Evolutionary conservation across 2,888 invertebrate genomes (phyloP), one percentile per base, ranked within the genome.

Genomic region (Philereme transversata): DNA sequence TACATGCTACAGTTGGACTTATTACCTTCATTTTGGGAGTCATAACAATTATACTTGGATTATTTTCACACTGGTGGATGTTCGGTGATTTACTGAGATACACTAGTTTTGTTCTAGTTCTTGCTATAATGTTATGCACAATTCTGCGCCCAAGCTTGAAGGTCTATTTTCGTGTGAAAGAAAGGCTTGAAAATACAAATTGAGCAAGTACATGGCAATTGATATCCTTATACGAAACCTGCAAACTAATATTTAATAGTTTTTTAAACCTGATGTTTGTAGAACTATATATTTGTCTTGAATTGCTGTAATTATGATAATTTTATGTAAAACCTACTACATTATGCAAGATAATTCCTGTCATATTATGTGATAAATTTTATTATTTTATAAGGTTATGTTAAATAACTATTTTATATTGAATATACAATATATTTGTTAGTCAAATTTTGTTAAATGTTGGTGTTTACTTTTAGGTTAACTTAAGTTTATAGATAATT

Each of bases 111-210:
- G 56, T 78, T 53, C 70, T 93, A 36, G 84, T 88, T 8, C 71
- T 92, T 35, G 64, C 82, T 10, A 75, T 90, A 40, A 82, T 87
- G 82, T 61, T 90, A 34, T 83, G 86, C 38, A 92, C 93, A 35
- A 78, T 90, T 64, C 67, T 92, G 62, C 79, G 92, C 49, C 93
- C 93, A 7, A 79, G 79, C 63, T 76, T 93, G 11, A 93, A 93
- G 74, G 82, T 92, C 60, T 92, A 90, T 72, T 90, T 91, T 66
- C 83, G 93, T 49, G 73, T 93, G 4, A 88, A 85, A 73, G 93
- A 93, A 74, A 82, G 90, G 69, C 71, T 93, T 65, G 86, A 87
- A 56, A 87, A 84, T 69, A 69, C 77, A 48, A 64, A 62, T 7
- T 62, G 36, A 62, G 40, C 44, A 61, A 48, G 9, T 35, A 34